Evolutionary conservation across 1,140 invertebrate genomes (phyloP).

Genomic region (Lucilia cuprina): DNA sequence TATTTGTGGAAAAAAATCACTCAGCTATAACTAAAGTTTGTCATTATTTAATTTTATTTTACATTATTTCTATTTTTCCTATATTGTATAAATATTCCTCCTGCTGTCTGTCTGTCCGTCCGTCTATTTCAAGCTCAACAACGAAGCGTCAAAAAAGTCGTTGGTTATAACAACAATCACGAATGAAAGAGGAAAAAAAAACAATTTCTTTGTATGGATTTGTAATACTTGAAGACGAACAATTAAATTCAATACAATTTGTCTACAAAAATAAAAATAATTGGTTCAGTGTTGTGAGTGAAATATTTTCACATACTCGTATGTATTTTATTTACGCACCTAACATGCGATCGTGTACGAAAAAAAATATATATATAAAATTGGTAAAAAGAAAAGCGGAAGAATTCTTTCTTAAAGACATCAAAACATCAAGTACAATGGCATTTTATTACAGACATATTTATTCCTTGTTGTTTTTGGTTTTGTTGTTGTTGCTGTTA

Average conservation of each 20-base stretch:
- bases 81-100: background rate
- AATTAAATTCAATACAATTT: conserved; percentile 34
- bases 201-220: background rate
- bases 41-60: conserved; percentile 10
- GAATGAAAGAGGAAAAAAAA: background rate
- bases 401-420: conserved; percentile 30
- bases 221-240: background rate
- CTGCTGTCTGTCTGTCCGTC: background rate
- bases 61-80: background rate
- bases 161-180: background rate
- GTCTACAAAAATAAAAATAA: conserved; percentile 28
- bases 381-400: background rate
- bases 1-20: conserved; percentile 25
- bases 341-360: conserved; percentile 12
- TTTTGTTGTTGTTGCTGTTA: background rate
- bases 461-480: background rate
- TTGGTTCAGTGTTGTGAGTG: background rate
- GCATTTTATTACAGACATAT: conserved; percentile 6
- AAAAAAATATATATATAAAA: background rate
- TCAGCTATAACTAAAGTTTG: conserved; percentile 19
- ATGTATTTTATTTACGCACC: background rate
- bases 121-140: background rate
- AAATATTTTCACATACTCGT: background rate
- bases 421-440: conserved; percentile 19
- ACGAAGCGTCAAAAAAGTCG: conserved; percentile 26